A percentile compares a stretch with the other conserved stretches of the same genome.
These are phyloP conservation scores for Irena cyanogastra DNA, from an alignment of 2,113 vertebrate species.

Conservation along the genomic window DNA sequence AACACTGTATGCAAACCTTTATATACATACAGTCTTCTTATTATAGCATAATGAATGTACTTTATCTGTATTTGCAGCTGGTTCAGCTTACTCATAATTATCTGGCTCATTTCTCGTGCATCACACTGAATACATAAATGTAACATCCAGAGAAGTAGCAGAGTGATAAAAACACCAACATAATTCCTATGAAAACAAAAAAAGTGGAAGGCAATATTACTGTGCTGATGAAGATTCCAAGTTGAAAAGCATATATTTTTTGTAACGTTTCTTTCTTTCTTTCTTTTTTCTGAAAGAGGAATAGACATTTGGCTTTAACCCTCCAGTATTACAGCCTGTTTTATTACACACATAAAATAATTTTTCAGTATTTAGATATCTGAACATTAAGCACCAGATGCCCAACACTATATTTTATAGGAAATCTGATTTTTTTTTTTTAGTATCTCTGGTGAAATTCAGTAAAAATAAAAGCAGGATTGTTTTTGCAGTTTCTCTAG, in stretches of 20 bases:
- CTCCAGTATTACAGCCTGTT: not conserved
- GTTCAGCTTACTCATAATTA: slow-evolving; percentile 21
- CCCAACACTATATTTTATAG: not conserved
- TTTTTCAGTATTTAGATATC: not conserved
- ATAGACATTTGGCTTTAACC: not conserved
- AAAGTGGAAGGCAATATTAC: not conserved
- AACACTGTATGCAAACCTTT: not conserved
- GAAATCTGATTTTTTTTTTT: not conserved
- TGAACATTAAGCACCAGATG: not conserved
- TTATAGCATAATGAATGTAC: not conserved
- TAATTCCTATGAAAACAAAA: not conserved
- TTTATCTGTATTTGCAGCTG: slow-evolving; percentile 40
- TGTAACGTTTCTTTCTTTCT: not conserved
- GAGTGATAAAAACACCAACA: not conserved
- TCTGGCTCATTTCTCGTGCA: slow-evolving; percentile 14
- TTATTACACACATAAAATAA: not conserved
- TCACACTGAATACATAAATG: not conserved
- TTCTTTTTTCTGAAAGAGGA: not conserved
- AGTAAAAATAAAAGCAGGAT: not conserved
- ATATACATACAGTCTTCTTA: not conserved
- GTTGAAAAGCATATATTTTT: not conserved
- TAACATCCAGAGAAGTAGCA: not conserved
- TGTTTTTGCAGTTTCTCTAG: not conserved
- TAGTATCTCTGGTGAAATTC: not conserved
- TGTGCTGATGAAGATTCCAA: not conserved